These are phyloP conservation scores for Cyanoramphus novaezelandiae DNA, from an alignment of 2,113 vertebrate genomes.

Conservation along the genomic window DNA sequence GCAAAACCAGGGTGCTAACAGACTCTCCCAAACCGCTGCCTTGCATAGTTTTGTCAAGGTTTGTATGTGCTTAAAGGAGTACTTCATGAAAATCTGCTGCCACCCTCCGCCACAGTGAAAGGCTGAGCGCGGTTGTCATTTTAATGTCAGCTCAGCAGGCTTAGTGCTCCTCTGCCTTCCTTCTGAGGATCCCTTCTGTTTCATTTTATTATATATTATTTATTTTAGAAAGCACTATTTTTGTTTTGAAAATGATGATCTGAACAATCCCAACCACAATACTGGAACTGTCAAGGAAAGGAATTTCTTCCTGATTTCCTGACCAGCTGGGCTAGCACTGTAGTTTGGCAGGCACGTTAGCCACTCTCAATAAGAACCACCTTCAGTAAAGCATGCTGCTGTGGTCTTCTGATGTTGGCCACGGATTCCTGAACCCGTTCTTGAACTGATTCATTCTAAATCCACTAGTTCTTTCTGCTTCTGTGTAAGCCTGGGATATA, in stretches of 20 bases:
- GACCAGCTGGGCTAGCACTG: background rate
- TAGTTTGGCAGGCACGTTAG: background rate
- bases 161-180: background rate
- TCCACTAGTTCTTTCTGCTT: background rate
- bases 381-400: background rate
- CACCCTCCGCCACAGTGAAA: background rate
- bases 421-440: background rate
- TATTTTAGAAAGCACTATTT: background rate
- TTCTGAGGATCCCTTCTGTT: background rate
- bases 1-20: background rate
- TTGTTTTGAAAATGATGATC: background rate
- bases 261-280: background rate
- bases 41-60: background rate
- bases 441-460: background rate
- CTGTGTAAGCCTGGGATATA: background rate
- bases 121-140: background rate
- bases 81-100: slow-evolving; percentile 36
- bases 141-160: background rate
- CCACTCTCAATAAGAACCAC: background rate
- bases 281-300: background rate
- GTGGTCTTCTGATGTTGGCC: background rate
- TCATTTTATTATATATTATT: background rate
- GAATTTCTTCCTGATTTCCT: background rate
- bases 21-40: background rate
- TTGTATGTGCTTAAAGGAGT: background rate